Base-by-base conservation (phyloP, 1,140 invertebrate species). In the Drosophila nebulosa region DNA sequence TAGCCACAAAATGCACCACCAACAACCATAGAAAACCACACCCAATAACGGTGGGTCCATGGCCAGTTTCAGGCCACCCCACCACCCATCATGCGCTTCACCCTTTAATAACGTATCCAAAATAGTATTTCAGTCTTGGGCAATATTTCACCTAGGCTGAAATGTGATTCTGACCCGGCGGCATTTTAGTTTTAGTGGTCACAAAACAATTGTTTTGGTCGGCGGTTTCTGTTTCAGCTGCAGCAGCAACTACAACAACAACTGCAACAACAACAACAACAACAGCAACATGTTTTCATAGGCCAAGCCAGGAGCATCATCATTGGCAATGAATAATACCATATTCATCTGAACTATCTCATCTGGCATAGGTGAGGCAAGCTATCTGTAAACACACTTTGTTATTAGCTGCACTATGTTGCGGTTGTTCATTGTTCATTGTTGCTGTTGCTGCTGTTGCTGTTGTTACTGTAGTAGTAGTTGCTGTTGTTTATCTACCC, bases 121-220 rank as follows among this genome's bases (percentile, higher is more conserved):
- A n/a, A n/a, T n/a, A n/a, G n/a, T n/a, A n/a, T n/a, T n/a, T n/a
- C n/a, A 46, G 55, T 69, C 69, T 80, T 74, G 50, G 69, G 59
- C 55, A 86, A 85, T 80, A 85, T 74, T 62, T 69, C 57, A 79
- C 58, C 57, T 61, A 36, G 16, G 14, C 16, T 35, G 52, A 50
- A 69, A 64, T 66, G 39, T 21, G 42, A 16, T 42, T 42, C 14
- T 18, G 39, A 57, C 71, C 79, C 64, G 67, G 53, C 66, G 79
- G 81, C 75, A 69, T 68, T 86, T 75, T 64, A 64, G 70, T 76
- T 59, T 57, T 66, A 55, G 74, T 64, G 73, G 81, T 81, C 51
- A 36, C 39, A 66, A 63, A 88, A 88, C 78, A 83, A 83, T 88
- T 22, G 70, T 66, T 79, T 72, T 63, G 57, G 78, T 59, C 65